Evolutionary conservation across 1,140 invertebrate genomes (phyloP).

Genomic region (Ctenoplectra terminalis): DNA sequence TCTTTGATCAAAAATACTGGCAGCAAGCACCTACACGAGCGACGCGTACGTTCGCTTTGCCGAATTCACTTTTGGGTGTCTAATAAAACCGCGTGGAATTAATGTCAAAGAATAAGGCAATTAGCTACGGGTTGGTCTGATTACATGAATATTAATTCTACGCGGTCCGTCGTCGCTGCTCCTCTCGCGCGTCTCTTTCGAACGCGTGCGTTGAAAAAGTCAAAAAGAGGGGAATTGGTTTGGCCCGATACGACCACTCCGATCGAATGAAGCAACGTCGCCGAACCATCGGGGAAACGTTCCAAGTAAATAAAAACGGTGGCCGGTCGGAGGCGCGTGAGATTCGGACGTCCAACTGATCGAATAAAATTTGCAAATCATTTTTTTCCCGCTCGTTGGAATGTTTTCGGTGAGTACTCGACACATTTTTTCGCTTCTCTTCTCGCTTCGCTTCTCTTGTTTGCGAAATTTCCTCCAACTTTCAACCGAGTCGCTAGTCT

Average conservation of each 20-base stretch:
- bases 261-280: slow-evolving; percentile 6
- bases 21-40: not conserved
- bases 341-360: not conserved
- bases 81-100: slow-evolving; percentile 34
- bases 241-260: not conserved
- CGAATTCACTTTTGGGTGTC: slow-evolving; percentile 22
- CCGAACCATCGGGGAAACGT: no score
- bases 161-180: not conserved
- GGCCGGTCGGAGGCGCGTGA: no score
- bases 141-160: slow-evolving; percentile 59
- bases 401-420: not conserved
- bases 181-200: not conserved
- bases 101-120: slow-evolving; percentile 58
- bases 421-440: not conserved
- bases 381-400: slow-evolving; percentile 10
- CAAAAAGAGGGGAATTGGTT: slow-evolving; percentile 1
- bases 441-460: slow-evolving; percentile 28
- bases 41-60: not conserved
- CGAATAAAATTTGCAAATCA: slow-evolving; percentile 27
- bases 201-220: not conserved
- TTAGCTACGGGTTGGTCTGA: slow-evolving; percentile 41
- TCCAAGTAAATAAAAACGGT: no score
- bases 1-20: slow-evolving; percentile 49
- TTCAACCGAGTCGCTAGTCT: slow-evolving; percentile 34
- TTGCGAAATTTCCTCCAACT: slow-evolving; percentile 33